phyloP scores from a whole-genome alignment of 2,888 invertebrate species.

The Parascotia fuliginaria region DNA sequence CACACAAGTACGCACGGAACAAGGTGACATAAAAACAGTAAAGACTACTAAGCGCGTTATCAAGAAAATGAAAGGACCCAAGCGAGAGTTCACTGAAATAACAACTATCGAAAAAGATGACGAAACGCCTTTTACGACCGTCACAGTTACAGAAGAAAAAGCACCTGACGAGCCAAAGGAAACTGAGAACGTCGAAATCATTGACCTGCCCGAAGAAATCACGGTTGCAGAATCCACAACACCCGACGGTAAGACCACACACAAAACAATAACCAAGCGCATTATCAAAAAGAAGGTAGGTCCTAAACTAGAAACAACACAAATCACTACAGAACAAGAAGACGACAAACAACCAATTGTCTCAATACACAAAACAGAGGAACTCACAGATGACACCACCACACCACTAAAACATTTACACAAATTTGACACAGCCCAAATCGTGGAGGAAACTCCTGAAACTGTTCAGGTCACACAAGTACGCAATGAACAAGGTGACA shows the following conservation, averaged over 20 bases:
- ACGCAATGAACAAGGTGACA: conserved; percentile 10
- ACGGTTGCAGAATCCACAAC: conserved; percentile 33
- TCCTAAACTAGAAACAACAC: conserved; percentile 15
- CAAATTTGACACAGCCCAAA: conserved; percentile 11
- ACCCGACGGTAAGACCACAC: conserved; percentile 26
- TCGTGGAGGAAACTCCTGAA: conserved; percentile 39
- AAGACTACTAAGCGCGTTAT: too few species aligned
- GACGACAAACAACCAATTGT: conserved; percentile 21
- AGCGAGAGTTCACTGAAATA: too few species aligned
- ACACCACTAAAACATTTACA: conserved; percentile 12
- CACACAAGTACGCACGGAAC: too few species aligned
- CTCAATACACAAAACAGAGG: conserved; percentile 21
- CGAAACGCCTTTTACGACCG: too few species aligned
- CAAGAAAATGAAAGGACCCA: too few species aligned
- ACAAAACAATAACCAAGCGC: conserved; percentile 40
- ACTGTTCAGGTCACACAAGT: conserved; percentile 20
- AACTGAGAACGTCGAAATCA: neutral
- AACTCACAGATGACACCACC: conserved; percentile 15
- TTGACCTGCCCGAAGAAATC: conserved; percentile 60
- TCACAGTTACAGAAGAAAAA: neutral
- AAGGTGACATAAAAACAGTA: too few species aligned
- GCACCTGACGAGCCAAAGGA: conserved; percentile 13
- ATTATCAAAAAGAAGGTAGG: conserved; percentile 55
- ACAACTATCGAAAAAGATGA: too few species aligned
- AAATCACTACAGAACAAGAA: conserved; percentile 19